A percentile compares a stretch with the other conserved stretches of the same genome.
These are phyloP conservation scores for Podarcis muralis DNA, from an alignment of 2,113 vertebrate genomes.

Conservation along the genomic window DNA sequence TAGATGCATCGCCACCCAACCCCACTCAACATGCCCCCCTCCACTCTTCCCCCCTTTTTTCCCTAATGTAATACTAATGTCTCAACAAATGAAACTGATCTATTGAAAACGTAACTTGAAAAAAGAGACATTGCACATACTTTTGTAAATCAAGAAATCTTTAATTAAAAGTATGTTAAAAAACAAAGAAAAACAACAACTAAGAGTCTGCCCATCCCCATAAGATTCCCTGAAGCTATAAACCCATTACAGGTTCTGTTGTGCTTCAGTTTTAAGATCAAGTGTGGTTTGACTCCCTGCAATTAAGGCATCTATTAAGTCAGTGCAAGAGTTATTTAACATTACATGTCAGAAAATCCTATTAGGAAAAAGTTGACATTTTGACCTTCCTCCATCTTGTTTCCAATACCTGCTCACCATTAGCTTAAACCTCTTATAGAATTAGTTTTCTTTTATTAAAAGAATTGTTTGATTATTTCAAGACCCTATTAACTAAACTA, in stretches of 20 bases:
- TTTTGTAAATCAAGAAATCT: too few species aligned
- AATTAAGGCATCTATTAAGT: neutral
- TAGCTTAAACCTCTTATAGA: neutral
- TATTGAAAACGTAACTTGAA: too few species aligned
- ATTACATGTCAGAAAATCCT: neutral
- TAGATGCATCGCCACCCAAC: too few species aligned
- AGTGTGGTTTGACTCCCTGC: neutral
- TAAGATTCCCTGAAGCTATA: neutral
- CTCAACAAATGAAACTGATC: too few species aligned
- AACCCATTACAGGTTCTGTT: neutral
- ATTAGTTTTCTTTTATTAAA: constrained; percentile 1
- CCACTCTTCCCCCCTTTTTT: too few species aligned
- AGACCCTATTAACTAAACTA: neutral
- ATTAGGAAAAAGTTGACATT: constrained; percentile 9
- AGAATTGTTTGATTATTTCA: constrained; percentile 3
- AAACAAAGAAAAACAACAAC: too few species aligned
- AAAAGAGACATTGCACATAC: too few species aligned
- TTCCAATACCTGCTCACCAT: neutral
- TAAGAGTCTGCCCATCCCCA: neutral
- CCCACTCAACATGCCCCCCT: too few species aligned
- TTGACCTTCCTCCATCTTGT: constrained; percentile 1
- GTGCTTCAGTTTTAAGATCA: neutral
- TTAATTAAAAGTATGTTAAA: too few species aligned
- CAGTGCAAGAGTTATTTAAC: neutral
- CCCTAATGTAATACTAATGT: too few species aligned